Evolutionary conservation across 2,888 invertebrate genomes (phyloP).

Genomic region (Erpobdella octoculata): DNA sequence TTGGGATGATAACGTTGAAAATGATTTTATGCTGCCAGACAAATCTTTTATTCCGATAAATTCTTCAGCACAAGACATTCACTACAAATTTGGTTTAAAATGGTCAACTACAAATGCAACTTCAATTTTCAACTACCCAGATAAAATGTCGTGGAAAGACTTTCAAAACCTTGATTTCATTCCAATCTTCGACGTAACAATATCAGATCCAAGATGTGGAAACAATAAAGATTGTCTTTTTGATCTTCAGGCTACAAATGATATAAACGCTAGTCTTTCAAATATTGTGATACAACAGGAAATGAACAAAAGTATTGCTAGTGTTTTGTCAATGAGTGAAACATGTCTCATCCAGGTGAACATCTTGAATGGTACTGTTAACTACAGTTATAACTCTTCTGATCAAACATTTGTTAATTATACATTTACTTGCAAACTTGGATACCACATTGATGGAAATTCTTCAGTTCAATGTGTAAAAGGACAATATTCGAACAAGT

Average conservation of each 20-base stretch:
- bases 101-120: constrained; percentile 20
- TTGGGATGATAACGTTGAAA: constrained; percentile 23
- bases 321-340: background rate
- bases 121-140: constrained; percentile 17
- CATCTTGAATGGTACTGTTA: background rate
- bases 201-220: background rate
- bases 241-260: constrained; percentile 13
- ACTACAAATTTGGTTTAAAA: constrained; percentile 16
- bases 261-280: constrained; percentile 8
- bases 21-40: constrained; percentile 27
- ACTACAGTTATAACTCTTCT: background rate
- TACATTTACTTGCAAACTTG: background rate
- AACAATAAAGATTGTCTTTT: constrained; percentile 19
- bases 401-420: background rate
- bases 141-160: constrained; percentile 13
- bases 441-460: background rate
- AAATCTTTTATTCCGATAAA: constrained; percentile 15
- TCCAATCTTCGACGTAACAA: constrained; percentile 12
- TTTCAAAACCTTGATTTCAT: constrained; percentile 20
- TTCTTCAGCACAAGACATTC: constrained; percentile 17
- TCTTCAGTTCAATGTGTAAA: background rate
- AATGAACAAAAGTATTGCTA: background rate
- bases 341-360: background rate
- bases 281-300: background rate
- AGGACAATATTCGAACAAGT: background rate